These are phyloP conservation scores for Radopholus similis DNA, from an alignment of 1,140 invertebrate species.

Conservation along the genomic window DNA sequence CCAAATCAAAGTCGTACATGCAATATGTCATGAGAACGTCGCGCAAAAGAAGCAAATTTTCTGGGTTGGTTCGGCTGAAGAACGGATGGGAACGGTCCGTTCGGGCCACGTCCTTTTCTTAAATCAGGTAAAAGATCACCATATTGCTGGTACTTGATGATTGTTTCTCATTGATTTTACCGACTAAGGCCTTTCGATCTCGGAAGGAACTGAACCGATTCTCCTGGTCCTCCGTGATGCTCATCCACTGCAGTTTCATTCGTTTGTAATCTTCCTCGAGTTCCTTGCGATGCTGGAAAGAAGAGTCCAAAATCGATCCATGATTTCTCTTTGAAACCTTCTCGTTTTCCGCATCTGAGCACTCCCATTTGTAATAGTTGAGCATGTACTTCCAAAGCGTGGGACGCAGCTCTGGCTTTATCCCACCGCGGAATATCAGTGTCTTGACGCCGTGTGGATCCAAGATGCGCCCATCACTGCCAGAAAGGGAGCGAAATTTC, in stretches of 20 bases:
- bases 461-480: constrained; percentile 31
- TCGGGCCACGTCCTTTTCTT: constrained; percentile 93
- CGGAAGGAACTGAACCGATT: constrained; percentile 79
- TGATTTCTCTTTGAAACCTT: constrained; percentile 53
- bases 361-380: constrained; percentile 80
- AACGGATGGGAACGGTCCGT: constrained; percentile 87
- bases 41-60: constrained; percentile 76
- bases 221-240: constrained; percentile 81
- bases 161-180: too few species aligned
- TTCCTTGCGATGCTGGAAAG: constrained; percentile 36
- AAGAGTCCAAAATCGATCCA: background rate
- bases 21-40: constrained; percentile 97
- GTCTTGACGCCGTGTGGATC: constrained; percentile 50
- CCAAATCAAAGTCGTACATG: constrained; percentile 99
- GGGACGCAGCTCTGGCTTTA: constrained; percentile 67
- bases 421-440: constrained; percentile 54
- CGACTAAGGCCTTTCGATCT: constrained; percentile 86
- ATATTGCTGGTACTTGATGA: too few species aligned
- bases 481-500: constrained; percentile 18
- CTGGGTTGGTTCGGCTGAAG: constrained; percentile 84
- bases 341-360: constrained; percentile 71
- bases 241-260: constrained; percentile 95
- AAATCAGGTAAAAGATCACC: constrained; percentile 10
- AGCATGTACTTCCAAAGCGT: constrained; percentile 93
- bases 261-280: constrained; percentile 77